Conservation (phyloP, 2,888 invertebrate genomes). For the Clusia tigrina region DNA sequence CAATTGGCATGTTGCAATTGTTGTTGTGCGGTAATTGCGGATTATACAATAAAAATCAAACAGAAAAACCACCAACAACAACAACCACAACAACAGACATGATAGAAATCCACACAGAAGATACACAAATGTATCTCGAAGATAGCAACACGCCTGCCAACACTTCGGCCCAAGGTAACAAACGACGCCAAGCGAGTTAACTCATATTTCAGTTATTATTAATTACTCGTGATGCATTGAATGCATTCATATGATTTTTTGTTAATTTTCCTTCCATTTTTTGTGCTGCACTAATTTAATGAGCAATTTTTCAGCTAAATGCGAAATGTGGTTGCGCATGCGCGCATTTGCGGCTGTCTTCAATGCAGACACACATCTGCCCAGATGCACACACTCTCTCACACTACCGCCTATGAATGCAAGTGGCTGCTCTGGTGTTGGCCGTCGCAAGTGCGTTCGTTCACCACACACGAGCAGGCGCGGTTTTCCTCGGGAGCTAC, state of each 20-base stretch:
- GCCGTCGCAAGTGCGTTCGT: not conserved
- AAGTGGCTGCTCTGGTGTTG: too few species aligned
- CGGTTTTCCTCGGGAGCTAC: too few species aligned
- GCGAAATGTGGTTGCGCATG: conserved; percentile 6
- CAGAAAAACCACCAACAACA: not conserved
- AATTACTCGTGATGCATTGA: not conserved
- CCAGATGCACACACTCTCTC: too few species aligned
- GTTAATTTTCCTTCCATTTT: conserved; percentile 57
- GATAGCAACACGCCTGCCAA: not conserved
- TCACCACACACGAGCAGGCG: too few species aligned
- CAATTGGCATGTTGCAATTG: not conserved
- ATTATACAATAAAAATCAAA: too few species aligned
- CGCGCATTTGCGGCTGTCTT: not conserved
- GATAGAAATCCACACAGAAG: not conserved
- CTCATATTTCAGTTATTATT: not conserved
- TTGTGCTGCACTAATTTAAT: not conserved
- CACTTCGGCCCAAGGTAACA: conserved; percentile 2
- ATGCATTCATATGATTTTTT: conserved; percentile 20
- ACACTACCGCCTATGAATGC: too few species aligned
- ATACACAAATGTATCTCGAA: conserved; percentile 6
- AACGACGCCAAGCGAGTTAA: too few species aligned
- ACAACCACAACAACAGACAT: not conserved
- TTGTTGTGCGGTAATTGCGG: not conserved
- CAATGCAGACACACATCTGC: too few species aligned
- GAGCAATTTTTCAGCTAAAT: conserved; percentile 1